Conservation (phyloP, 2,113 vertebrate genomes). For the Synchiropus splendidus region DNA sequence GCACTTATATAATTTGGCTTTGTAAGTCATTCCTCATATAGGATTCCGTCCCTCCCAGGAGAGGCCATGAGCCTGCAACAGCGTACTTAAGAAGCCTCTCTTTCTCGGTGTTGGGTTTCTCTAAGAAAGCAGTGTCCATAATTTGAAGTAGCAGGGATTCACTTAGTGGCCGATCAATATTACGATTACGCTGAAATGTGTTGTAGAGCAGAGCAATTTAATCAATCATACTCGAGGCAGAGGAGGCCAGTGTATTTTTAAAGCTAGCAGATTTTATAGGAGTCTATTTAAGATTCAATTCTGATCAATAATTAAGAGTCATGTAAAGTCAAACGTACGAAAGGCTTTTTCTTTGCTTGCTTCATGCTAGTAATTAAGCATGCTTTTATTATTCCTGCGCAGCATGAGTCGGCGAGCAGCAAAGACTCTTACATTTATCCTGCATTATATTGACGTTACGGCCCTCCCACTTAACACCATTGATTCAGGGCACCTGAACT, state of each 20-base stretch:
- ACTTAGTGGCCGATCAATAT: slow-evolving; percentile 42
- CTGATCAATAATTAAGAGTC: no score
- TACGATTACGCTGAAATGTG: slow-evolving; percentile 25
- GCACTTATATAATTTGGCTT: slow-evolving; percentile 17
- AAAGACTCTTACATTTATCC: background rate
- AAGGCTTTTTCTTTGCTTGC: background rate
- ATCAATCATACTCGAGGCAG: slow-evolving; percentile 14
- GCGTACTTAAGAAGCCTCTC: slow-evolving; percentile 28
- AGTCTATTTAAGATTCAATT: no score
- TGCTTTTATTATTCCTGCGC: slow-evolving; percentile 4
- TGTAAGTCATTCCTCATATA: slow-evolving; percentile 26
- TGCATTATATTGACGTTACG: background rate
- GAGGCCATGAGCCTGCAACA: slow-evolving; percentile 22
- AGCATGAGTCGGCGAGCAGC: slow-evolving; percentile 5
- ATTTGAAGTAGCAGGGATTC: slow-evolving; percentile 44
- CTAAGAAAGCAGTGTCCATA: slow-evolving; percentile 35
- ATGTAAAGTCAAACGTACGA: background rate
- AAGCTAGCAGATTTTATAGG: no score
- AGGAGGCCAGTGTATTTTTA: slow-evolving; percentile 12
- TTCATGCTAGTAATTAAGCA: slow-evolving; percentile 1
- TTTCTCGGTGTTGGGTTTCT: slow-evolving; percentile 27
- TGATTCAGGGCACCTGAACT: no score
- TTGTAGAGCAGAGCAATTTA: slow-evolving; percentile 18
- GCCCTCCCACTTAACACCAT: no score
- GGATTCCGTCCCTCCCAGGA: slow-evolving; percentile 28